Conservation (phyloP, 2,888 invertebrate genomes). For the Synanthedon myopaeformis region DNA sequence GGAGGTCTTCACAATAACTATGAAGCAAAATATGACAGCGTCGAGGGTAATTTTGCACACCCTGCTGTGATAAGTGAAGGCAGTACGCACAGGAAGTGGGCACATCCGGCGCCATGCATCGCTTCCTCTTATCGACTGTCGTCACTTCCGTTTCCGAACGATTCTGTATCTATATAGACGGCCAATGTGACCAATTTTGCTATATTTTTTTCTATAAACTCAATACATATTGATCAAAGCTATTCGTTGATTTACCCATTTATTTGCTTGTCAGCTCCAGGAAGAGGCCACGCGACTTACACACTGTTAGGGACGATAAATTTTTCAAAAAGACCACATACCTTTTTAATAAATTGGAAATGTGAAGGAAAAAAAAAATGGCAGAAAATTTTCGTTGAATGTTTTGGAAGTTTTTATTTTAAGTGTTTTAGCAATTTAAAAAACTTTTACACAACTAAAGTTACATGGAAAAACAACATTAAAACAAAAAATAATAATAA, state of each 20-base stretch:
- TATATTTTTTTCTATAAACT: slow-evolving; percentile 1
- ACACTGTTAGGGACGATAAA: slow-evolving; percentile 16
- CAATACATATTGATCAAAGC: slow-evolving; percentile 41
- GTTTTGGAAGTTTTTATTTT: too few species aligned
- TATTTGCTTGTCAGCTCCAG: slow-evolving; percentile 67
- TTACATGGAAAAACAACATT: too few species aligned
- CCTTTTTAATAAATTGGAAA: too few species aligned
- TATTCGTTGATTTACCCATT: slow-evolving; percentile 57
- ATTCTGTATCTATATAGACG: slow-evolving; percentile 33
- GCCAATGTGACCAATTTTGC: slow-evolving; percentile 33
- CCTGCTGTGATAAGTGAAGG: slow-evolving; percentile 65
- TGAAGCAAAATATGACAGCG: not conserved
- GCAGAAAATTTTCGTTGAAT: too few species aligned
- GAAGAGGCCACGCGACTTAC: slow-evolving; percentile 57
- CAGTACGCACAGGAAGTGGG: slow-evolving; percentile 53
- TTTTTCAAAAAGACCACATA: too few species aligned
- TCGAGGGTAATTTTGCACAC: slow-evolving; percentile 33
- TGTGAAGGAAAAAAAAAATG: too few species aligned
- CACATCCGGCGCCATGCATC: slow-evolving; percentile 56
- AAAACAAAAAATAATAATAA: too few species aligned
- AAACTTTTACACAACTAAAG: too few species aligned
- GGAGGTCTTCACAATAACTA: not conserved
- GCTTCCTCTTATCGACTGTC: slow-evolving; percentile 52
- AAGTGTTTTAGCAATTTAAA: too few species aligned
- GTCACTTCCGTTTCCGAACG: slow-evolving; percentile 56